These are phyloP conservation scores for Caradrina kadenii DNA, from an alignment of 2,888 invertebrate species.

Conservation along the genomic window DNA sequence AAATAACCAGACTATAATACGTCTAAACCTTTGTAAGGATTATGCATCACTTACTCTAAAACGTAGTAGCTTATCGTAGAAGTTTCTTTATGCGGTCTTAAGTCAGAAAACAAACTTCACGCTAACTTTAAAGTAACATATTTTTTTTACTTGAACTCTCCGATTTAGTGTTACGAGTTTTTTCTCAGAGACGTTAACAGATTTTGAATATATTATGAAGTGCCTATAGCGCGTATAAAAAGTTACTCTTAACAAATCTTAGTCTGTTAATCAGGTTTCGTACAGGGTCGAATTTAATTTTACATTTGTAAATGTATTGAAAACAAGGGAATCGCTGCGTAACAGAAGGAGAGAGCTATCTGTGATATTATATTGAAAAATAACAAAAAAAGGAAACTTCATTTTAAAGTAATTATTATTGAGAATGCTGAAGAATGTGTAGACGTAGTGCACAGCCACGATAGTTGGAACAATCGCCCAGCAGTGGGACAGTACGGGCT, in stretches of 20 bases:
- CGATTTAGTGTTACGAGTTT: no score
- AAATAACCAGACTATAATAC: conserved; percentile 54
- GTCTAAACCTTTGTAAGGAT: conserved; percentile 43
- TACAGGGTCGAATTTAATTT: no score
- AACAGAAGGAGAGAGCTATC: conserved; percentile 1
- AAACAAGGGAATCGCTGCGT: no score
- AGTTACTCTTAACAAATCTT: not conserved
- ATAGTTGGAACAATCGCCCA: no score
- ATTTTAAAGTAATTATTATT: not conserved
- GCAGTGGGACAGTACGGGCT: no score
- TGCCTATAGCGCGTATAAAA: no score
- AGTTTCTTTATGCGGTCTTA: not conserved
- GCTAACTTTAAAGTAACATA: not conserved
- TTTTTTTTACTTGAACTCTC: not conserved
- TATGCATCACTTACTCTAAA: conserved; percentile 39
- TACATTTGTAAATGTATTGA: no score
- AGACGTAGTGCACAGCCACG: no score
- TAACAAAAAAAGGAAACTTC: not conserved
- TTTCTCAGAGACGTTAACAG: no score
- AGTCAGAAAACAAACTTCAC: not conserved
- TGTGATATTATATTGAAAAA: not conserved
- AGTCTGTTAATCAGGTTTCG: conserved; percentile 33
- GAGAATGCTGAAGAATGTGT: no score
- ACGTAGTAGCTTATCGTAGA: conserved; percentile 24
- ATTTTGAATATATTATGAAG: no score